Evolutionary conservation across 2,113 vertebrate species (phyloP).

Genomic region (Motacilla tschutschensis): DNA sequence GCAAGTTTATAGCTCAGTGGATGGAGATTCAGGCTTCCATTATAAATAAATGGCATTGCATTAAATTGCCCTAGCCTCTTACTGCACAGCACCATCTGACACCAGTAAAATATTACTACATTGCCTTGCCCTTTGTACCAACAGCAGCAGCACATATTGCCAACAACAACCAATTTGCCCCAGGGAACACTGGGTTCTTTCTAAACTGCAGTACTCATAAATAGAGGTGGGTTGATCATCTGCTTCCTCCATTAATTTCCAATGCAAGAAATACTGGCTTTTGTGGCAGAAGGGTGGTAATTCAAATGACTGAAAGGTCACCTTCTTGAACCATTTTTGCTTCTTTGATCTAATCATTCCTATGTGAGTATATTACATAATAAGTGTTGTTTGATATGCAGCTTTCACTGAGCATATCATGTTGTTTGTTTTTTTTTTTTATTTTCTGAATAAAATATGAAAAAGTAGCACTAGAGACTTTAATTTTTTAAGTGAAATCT

Average conservation of each 20-base stretch:
- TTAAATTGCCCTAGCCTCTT: constrained; percentile 27
- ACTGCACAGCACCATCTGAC: not conserved
- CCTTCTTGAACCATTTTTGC: not conserved
- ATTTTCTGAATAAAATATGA: not conserved
- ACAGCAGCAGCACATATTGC: not conserved
- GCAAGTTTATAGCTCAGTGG: constrained; percentile 9
- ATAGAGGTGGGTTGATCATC: not conserved
- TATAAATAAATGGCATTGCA: constrained; percentile 19
- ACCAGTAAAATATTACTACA: constrained; percentile 31
- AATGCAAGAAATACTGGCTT: not conserved
- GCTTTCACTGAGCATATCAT: not conserved
- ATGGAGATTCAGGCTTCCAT: not conserved
- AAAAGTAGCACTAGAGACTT: not conserved
- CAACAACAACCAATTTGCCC: not conserved
- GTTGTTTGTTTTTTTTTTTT: not conserved
- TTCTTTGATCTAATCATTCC: not conserved
- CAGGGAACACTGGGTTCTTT: not conserved
- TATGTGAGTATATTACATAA: not conserved
- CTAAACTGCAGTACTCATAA: not conserved
- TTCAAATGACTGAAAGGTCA: not conserved
- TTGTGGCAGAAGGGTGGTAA: not conserved
- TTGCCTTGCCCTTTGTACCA: constrained; percentile 36
- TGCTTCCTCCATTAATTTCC: not conserved
- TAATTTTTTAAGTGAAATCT: not conserved
- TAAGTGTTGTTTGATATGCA: not conserved